Evolutionary conservation across 2,797 vertebrate species (phyloP), one percentile per base, ranked within the genome.

Genomic region (Hydrocynus forskahlii): DNA sequence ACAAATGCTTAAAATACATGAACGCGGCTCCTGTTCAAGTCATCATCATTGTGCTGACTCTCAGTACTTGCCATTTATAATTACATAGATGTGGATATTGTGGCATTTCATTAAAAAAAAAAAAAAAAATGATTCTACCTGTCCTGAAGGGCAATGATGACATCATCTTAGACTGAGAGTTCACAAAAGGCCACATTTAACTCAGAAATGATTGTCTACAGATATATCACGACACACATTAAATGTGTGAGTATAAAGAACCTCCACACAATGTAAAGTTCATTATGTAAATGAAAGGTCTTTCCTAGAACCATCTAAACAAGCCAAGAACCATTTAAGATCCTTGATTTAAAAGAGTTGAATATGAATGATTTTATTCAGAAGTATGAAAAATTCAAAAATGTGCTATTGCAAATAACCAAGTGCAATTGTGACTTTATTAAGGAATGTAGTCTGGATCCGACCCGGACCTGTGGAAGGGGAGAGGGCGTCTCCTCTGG

Each of bases 21-120:
- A 60, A 12, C 29, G 14, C 57, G 29, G 66, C 54, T 79, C 82
- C 82, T 85, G 84, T 50, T 84, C 23, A 85, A 87, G 64, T 85
- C 86, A 85, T 85, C 86, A 81, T 52, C 21, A 54, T 64, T 77
- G 63, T 54, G 78, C 55, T 72, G 67, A 55, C 38, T 19, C 25
- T 40, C 60, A 72, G 73, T 50, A 52, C 60, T 43, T 81, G 78
- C 75, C 78, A 60, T 81, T 82, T 80, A 75, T 75, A 82, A 86
- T 83, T 73, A 68, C 73, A 23, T 43, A 60, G 76, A 84, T 66
- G 45, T 75, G 68, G 68, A 40, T 66, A 66, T 64, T 38, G 40
- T 76, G 55, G 59, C 7, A n/a, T 67, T 54, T 48, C 23, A 63
- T 70, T 2, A 35, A 29, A 29, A 29, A 1, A 29, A 29, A 29